Percentiles rank a stretch among this genome's conserved stretches.
These are phyloP conservation scores for Aplochiton taeniatus DNA, from an alignment of 2,797 vertebrate genomes.

Conservation along the genomic window DNA sequence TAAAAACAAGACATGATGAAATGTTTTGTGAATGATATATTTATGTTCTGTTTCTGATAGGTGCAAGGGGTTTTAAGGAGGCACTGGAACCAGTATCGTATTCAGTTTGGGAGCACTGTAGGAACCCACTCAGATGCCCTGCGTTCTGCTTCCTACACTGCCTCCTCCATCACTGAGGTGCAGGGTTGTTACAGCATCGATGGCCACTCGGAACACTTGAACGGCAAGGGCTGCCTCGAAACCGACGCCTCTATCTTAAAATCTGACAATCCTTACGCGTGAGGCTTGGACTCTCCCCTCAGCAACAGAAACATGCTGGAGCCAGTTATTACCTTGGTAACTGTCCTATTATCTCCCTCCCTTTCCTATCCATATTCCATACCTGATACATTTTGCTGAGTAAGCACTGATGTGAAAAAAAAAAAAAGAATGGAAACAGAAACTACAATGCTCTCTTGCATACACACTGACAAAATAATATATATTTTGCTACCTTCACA, in stretches of 20 bases:
- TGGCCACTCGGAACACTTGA: slow-evolving; percentile 82
- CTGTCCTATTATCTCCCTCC: slow-evolving; percentile 9
- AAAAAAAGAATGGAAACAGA: slow-evolving; percentile 1
- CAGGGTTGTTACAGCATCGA: slow-evolving; percentile 86
- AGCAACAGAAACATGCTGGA: background rate
- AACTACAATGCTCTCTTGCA: slow-evolving; percentile 37
- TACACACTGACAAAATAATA: background rate
- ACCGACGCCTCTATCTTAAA: slow-evolving; percentile 77
- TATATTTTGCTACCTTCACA: slow-evolving; percentile 59
- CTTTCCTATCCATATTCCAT: background rate
- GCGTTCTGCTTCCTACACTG: slow-evolving; percentile 81
- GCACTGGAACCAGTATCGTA: slow-evolving; percentile 94
- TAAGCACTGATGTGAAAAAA: slow-evolving; percentile 6
- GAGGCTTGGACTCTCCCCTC: slow-evolving; percentile 42
- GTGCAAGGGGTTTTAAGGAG: slow-evolving; percentile 91
- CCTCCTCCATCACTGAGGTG: slow-evolving; percentile 84
- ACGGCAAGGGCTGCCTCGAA: slow-evolving; percentile 86
- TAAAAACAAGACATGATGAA: too few species aligned
- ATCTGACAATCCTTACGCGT: slow-evolving; percentile 83
- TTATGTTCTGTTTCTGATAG: slow-evolving; percentile 56
- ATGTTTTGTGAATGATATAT: too few species aligned
- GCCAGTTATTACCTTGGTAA: background rate
- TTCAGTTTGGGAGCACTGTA: slow-evolving; percentile 91
- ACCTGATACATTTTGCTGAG: slow-evolving; percentile 3
- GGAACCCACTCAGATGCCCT: slow-evolving; percentile 85